Conservation (phyloP, 2,113 vertebrate genomes). For the Ailurus styani region DNA sequence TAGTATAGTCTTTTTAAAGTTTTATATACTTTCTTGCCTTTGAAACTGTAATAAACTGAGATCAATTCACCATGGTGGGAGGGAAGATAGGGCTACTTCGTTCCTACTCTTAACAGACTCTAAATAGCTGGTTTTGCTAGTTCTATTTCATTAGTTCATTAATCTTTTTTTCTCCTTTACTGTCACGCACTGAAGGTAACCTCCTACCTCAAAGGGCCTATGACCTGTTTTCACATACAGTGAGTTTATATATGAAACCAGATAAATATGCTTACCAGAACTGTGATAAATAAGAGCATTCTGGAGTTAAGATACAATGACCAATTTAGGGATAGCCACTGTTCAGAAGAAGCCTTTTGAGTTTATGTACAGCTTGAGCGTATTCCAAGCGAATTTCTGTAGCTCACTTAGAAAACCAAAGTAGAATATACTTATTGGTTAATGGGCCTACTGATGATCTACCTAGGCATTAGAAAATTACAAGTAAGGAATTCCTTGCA, state of each 20-base stretch:
- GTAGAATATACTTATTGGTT: not conserved
- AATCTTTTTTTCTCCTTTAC: not conserved
- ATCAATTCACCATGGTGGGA: not conserved
- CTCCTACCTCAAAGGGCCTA: not conserved
- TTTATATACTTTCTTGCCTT: not conserved
- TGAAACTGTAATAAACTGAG: not conserved
- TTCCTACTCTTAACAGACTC: not conserved
- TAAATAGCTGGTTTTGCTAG: not conserved
- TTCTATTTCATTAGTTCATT: not conserved
- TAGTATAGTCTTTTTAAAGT: not conserved
- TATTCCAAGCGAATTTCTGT: not conserved
- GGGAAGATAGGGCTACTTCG: not conserved
- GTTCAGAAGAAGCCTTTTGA: not conserved
- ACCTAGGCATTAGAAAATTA: not conserved
- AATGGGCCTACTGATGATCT: not conserved
- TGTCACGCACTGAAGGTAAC: not conserved
- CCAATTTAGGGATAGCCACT: not conserved
- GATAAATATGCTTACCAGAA: not conserved
- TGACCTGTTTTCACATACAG: not conserved
- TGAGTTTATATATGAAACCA: not conserved
- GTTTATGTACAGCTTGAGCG: not conserved
- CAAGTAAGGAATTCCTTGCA: not conserved
- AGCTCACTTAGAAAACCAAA: not conserved
- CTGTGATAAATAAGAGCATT: not conserved
- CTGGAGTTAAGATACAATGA: not conserved